Conservation (phyloP, 2,113 vertebrate genomes). For the Urocynchramus pylzowi region DNA sequence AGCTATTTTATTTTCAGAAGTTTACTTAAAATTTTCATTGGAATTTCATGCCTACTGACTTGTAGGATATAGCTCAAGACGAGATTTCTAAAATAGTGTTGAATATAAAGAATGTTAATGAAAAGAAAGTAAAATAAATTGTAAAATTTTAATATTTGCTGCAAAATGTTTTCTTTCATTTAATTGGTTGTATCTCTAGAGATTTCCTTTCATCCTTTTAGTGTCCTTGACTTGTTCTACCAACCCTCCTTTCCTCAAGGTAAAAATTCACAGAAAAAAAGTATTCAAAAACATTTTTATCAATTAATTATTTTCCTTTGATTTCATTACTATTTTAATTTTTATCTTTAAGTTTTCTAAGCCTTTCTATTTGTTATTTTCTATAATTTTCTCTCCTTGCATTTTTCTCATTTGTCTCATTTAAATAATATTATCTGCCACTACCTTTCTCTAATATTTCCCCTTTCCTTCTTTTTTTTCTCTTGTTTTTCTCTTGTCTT, state of each 20-base stretch:
- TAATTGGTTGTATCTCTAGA: neutral
- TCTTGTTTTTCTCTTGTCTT: neutral
- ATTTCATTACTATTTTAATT: neutral
- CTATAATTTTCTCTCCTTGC: neutral
- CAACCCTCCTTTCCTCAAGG: neutral
- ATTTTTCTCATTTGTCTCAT: neutral
- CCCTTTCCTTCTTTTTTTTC: neutral
- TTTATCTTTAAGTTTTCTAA: neutral
- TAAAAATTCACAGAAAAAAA: neutral
- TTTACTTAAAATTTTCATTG: neutral
- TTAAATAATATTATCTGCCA: neutral
- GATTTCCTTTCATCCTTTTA: neutral
- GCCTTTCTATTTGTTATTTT: neutral
- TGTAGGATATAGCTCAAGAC: neutral
- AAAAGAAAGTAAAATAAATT: neutral
- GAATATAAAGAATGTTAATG: neutral
- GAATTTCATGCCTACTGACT: neutral
- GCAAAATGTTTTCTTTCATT: neutral
- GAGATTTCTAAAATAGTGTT: neutral
- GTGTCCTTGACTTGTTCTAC: neutral
- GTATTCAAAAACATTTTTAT: accelerated
- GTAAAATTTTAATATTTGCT: neutral
- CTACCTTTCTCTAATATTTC: neutral
- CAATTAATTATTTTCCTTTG: neutral
- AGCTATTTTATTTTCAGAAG: neutral